Evolutionary conservation across 1,140 invertebrate species (phyloP).

Genomic region (Lysiphlebus fabarum): DNA sequence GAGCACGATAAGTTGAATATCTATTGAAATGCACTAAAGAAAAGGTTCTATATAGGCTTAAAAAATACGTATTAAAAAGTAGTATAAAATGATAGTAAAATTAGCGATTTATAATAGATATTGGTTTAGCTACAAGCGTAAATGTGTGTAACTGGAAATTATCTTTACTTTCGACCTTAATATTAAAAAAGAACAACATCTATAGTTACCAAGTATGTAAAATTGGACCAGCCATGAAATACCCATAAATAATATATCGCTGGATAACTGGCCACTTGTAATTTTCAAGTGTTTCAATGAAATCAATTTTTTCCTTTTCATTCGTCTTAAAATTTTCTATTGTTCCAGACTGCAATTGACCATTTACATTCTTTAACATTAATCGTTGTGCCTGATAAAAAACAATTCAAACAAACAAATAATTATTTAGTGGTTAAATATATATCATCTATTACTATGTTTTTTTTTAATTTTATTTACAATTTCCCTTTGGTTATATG

Average conservation of each 20-base stretch:
- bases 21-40: too few species aligned
- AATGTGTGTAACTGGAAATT: too few species aligned
- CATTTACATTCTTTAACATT: neutral
- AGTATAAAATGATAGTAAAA: too few species aligned
- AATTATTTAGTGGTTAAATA: too few species aligned
- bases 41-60: too few species aligned
- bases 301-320: neutral
- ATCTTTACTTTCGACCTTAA: too few species aligned
- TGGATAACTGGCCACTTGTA: constrained; percentile 44
- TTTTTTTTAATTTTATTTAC: constrained; percentile 19
- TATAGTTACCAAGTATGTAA: constrained; percentile 41
- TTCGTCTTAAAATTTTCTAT: constrained; percentile 10
- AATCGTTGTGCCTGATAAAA: too few species aligned
- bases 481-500: constrained; percentile 55
- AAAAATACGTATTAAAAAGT: too few species aligned
- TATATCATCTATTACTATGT: neutral
- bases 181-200: neutral
- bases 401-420: too few species aligned
- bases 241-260: constrained; percentile 45
- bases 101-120: too few species aligned
- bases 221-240: constrained; percentile 42
- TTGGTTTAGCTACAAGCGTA: too few species aligned
- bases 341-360: neutral
- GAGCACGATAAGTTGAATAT: too few species aligned
- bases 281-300: constrained; percentile 9